These are phyloP conservation scores for Numenius phaeopus DNA, from an alignment of 2,797 vertebrate genomes.

Conservation along the genomic window DNA sequence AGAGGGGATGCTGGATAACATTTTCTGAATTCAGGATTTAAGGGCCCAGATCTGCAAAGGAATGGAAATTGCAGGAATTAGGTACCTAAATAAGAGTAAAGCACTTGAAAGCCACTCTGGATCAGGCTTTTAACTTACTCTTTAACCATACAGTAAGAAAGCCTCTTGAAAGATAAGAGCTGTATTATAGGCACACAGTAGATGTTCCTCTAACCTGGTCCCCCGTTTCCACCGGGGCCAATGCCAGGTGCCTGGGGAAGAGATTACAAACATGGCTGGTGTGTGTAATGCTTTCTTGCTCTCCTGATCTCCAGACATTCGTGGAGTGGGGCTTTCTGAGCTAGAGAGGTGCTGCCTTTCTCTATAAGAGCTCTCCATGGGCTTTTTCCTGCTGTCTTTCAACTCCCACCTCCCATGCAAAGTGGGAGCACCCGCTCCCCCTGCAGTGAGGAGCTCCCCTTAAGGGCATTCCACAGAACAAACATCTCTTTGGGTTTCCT, in stretches of 20 bases:
- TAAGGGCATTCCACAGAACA: background rate
- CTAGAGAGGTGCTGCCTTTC: background rate
- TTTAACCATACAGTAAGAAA: slow-evolving; percentile 25
- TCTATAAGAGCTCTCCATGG: slow-evolving; percentile 19
- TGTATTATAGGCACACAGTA: background rate
- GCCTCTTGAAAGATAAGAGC: background rate
- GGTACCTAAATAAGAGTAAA: slow-evolving; percentile 36
- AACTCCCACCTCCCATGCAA: background rate
- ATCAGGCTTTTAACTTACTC: slow-evolving; percentile 34
- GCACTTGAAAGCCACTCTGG: slow-evolving; percentile 27
- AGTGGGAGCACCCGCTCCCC: background rate
- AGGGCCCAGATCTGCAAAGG: background rate
- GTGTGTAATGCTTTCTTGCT: background rate
- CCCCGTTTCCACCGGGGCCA: background rate
- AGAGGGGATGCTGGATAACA: background rate
- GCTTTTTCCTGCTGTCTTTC: background rate
- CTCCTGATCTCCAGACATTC: background rate
- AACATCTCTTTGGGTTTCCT: background rate
- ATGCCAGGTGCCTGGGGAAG: background rate
- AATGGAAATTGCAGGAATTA: slow-evolving; percentile 18
- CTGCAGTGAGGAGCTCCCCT: background rate
- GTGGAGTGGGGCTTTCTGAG: background rate
- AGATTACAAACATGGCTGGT: background rate
- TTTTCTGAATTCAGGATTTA: slow-evolving; percentile 22
- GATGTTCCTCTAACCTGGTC: background rate